Base-by-base conservation (phyloP, 2,113 vertebrate genomes). In the Leptobrachium leishanense region DNA sequence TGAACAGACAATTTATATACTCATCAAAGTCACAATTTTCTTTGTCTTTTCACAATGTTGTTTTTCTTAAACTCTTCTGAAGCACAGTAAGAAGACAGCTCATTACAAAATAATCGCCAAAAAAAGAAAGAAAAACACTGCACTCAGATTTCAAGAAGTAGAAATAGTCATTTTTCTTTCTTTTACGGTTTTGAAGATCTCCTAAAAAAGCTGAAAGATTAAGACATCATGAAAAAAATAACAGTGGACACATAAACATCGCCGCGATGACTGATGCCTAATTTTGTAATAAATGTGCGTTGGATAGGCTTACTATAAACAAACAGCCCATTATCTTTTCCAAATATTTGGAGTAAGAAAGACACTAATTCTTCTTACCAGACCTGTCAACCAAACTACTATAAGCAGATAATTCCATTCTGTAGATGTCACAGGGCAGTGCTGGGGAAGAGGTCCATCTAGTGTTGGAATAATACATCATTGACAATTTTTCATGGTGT, bases 281-380 rank as follows among this genome's bases (percentile, higher is more conserved):
- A 65, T 43, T 54, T 67, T 67, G 70, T 73, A 66, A 74, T 80
- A 80, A 80, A 80, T 73, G 42, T 68, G 77, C 42, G 20, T 62
- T 59, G 50, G 50, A 73, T 46, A 79, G 44, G 3, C 42, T 64
- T 71, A 73, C 40, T 79, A 79, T 68, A 72, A 79, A 72, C 77
- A 79, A 79, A 66, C 69, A 79, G 77, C 59, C 77, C 77, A 79
- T 72, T 79, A 79, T 72, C 69, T 55, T 20, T 55, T 43, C 41
- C 54, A 79, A 79, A 72, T 72, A 72, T 72, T 79, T 79, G 77
- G 77, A 79, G 2, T 72, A 15, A 66, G 77, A 59, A 13, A 66
- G 46, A 72, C 54, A 65, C 69, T 72, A 72, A 72, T 66, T 79
- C 44, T 66, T 72, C 62, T 55, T 79, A 79, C 77, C 62, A 53